phyloP scores from a whole-genome alignment of 2,797 vertebrate species.

The Poecilia velifera region DNA sequence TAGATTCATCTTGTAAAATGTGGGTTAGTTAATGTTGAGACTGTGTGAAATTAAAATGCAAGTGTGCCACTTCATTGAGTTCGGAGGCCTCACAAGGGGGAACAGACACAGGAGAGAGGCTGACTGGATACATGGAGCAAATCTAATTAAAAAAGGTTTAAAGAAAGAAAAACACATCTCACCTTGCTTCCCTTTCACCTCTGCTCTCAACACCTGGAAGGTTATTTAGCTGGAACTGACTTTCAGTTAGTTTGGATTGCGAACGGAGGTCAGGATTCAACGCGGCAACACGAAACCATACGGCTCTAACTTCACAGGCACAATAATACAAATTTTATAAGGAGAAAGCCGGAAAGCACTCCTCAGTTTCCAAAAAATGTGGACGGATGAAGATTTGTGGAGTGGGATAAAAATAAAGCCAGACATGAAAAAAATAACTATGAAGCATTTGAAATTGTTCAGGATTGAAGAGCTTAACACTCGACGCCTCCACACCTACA shows the following conservation, averaged over 20 bases:
- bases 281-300: constrained; percentile 24
- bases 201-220: constrained; percentile 13
- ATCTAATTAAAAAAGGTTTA: constrained; percentile 61
- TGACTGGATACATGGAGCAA: constrained; percentile 36
- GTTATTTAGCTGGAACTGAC: constrained; percentile 18
- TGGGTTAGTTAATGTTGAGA: constrained; percentile 18
- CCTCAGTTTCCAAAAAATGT: background rate
- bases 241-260: background rate
- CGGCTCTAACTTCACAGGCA: constrained; percentile 32
- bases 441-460: background rate
- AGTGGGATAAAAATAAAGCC: background rate
- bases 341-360: constrained; percentile 24
- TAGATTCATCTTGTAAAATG: constrained; percentile 17
- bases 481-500: background rate
- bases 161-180: constrained; percentile 36
- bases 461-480: background rate
- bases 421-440: background rate
- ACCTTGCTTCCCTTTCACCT: constrained; percentile 13
- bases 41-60: constrained; percentile 63
- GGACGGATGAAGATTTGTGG: background rate
- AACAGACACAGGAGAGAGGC: constrained; percentile 38
- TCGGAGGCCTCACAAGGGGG: constrained; percentile 43
- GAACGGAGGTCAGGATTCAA: background rate
- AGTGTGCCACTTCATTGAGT: constrained; percentile 47
- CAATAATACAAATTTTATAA: constrained; percentile 39